Evolutionary conservation across 2,888 invertebrate species (phyloP), one percentile per base, ranked within the genome.

Genomic region (Listrodromus nycthemerus): DNA sequence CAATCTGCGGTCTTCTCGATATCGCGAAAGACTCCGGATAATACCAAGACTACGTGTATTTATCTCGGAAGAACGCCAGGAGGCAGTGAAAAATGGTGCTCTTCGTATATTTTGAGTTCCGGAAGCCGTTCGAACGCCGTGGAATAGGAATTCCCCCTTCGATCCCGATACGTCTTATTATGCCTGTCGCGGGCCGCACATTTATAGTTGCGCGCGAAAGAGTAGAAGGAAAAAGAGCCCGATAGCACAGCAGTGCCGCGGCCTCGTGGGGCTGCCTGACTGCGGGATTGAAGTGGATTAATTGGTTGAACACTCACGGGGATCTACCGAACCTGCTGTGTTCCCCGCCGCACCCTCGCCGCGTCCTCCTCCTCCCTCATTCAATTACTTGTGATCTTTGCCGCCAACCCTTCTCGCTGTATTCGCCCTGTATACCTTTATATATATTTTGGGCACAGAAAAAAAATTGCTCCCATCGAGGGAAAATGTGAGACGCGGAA

Each of bases 301-400:
- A 92, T 92, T 92, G 92, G 92, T 91, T 91, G 91, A 92, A 92
- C 89, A 90, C 91, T 92, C 92, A 89, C 91, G 90, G 89, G 91
- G 90, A 89, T 91, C 90, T 87, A 85, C 77, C 85, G 84, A 87
- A 88, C 74, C 69, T 83, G 84, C 85, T 69, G 77, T 50, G 70
- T 76, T 80, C 48, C 80, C 67, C 65, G 50, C 85, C 85, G 71
- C 85, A 79, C 84, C 86, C 86, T 85, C 80, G 71, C 86, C 75
- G 86, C 87, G 81, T 85, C 88, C 85, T 87, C 87, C 88, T 80
- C 82, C 85, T 45, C 41, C 41, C 41, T 45, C 71, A 78, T 86
- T 86, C 82, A 91, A 91, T 91, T 90, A 90, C 90, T 91, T 90
- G 89, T 90, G 92, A 92, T 91, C 91, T 91, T 89, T 87, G 89